Base-by-base conservation (phyloP, 2,888 invertebrate species). In the Catocala sponsa region DNA sequence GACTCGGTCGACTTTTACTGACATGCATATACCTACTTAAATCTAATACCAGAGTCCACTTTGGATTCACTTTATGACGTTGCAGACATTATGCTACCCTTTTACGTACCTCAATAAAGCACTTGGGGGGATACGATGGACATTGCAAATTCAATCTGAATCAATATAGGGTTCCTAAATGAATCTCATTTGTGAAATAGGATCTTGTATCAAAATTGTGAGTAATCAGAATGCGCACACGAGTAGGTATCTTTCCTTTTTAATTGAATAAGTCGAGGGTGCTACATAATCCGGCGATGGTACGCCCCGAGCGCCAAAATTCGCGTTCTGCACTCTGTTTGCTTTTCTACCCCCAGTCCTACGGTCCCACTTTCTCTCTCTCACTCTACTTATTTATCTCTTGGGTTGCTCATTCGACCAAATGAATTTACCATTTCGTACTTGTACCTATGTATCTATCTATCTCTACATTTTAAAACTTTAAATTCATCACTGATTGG, bases 221-320 rank as follows among this genome's bases (percentile, higher is more conserved):
- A 85, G 80, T 82, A 82, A 82, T 82, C 83, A 78, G 80, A 80
- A 80, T 76, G 78, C 80, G 78, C 81, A 80, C 81, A 74, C 78
- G 81, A 85, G 80, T 58, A 59, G 38, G 43, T 82, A 83, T 83
- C 80, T 86, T 86, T 85, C 82, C 81, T 84, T 89, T 88, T 89
- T 89, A 90, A 90, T 90, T 89, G 89, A 89, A 88, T 90, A 89
- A 89, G 85, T 86, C 80, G 85, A 84, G 89, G 87, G 89, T 83
- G 87, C 86, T 84, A 83, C 81, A 82, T 89, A 89, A 89, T 89
- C 86, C 88, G 79, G 76, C 75, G 79, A 75, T 72, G 82, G 76
- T 76, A 76, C 81, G 79, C 84, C 82, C 79, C 79, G 82, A 80
- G 82, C 86, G 79, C 83, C 83, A 68, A 84, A 87, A 84, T 83